Percentiles rank a stretch among this genome's conserved stretches.
Evolutionary conservation across 2,113 vertebrate species (phyloP).

Genomic region (Heteronetta atricapilla): DNA sequence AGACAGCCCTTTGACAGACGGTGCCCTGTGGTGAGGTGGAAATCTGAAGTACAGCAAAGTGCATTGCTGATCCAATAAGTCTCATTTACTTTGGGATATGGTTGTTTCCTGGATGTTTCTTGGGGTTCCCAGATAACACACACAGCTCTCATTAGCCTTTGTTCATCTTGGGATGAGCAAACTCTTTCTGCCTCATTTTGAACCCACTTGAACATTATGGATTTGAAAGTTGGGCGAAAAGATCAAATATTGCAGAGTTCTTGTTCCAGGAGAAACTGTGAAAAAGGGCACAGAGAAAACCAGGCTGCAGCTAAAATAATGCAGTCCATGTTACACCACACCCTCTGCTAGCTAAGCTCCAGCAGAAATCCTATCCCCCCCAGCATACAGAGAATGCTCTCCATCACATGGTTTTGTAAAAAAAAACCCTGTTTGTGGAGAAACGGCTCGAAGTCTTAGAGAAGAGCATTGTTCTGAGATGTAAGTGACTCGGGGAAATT

Average conservation of each 20-base stretch:
- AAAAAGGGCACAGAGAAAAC: neutral
- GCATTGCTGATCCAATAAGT: neutral
- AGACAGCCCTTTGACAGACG: neutral
- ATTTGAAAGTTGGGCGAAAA: slow-evolving; percentile 14
- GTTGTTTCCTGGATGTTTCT: neutral
- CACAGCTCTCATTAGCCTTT: neutral
- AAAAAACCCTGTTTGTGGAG: neutral
- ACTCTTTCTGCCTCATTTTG: slow-evolving; percentile 31
- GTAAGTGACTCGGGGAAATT: neutral
- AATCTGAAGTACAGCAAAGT: neutral
- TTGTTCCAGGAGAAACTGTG: neutral
- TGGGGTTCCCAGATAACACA: neutral
- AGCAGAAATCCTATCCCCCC: slow-evolving; percentile 11
- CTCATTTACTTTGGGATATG: neutral
- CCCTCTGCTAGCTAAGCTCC: neutral
- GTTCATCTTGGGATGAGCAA: neutral
- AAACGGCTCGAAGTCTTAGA: neutral
- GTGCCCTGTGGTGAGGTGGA: neutral
- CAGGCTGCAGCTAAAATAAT: neutral
- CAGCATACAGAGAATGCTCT: neutral
- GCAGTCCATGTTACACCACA: neutral
- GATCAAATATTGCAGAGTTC: neutral
- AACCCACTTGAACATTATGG: slow-evolving; percentile 16
- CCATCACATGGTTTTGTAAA: neutral
- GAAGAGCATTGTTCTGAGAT: slow-evolving; percentile 18